Conservation (phyloP, 2,113 vertebrate species). For the Rhombomys opimus region DNA sequence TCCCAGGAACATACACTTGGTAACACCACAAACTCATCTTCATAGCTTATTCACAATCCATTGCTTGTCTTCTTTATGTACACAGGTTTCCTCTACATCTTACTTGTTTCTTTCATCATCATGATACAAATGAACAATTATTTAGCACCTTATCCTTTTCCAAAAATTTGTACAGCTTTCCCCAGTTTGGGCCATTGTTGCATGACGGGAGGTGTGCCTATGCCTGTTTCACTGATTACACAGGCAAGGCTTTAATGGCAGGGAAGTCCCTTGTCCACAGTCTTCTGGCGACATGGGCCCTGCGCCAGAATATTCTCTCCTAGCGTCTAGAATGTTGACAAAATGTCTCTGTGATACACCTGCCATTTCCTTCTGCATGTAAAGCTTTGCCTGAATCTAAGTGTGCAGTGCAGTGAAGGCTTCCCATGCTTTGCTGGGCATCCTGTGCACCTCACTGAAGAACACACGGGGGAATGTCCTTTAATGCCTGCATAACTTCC, state of each 20-base stretch:
- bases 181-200: neutral
- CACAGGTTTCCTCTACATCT: neutral
- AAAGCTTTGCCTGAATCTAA: neutral
- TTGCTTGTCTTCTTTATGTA: neutral
- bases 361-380: neutral
- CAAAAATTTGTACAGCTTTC: neutral
- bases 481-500: neutral
- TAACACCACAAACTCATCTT: neutral
- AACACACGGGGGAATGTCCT: neutral
- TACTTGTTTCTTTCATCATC: neutral
- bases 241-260: neutral
- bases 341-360: neutral
- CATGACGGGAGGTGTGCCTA: neutral
- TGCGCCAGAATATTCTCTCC: neutral
- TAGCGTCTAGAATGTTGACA: neutral
- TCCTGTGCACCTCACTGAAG: neutral
- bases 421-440: neutral
- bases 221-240: neutral
- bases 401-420: accelerated
- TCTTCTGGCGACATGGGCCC: neutral
- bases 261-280: neutral
- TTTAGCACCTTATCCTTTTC: neutral
- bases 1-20: neutral
- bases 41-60: neutral
- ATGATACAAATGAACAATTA: neutral